Evolutionary conservation across 1,140 invertebrate genomes (phyloP), one percentile per base, ranked within the genome.

Genomic region (Pygmarrhopalites habei): DNA sequence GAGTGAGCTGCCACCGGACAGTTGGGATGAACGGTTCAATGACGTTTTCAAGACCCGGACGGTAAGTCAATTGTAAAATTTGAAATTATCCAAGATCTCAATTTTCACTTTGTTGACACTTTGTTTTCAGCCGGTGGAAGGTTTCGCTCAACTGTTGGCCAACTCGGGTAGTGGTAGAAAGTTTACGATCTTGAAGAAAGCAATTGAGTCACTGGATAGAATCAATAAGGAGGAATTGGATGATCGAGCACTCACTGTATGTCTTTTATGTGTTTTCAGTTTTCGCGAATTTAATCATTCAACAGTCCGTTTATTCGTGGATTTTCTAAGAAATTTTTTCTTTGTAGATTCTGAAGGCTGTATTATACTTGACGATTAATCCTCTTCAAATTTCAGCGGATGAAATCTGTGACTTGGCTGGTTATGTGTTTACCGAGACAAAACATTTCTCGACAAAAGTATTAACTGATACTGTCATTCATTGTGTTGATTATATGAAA

Each of bases 401-500:
- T 12, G 52, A 49, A 15, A 32, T 64, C 1, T 41, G 44, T 26
- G 66, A 68, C 23, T 17, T 68, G 15, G 23, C 61, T 2, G 57
- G 55, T 41, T 49, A 43, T 29, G 21, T 63, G 25, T 46, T 66
- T 23, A 62, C 53, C 1, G 67, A 62, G 51, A 39, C 61, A 0
- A 14, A 57, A 14, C 62, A 65, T 60, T 69, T 65, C 46, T 41
- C 60, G 3, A 69, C 59, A n/a, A 23, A 41, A 10, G 23, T 35
- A 10, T 44, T 69, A 4, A 35, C 47, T 26, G 30, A 30, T 7
- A n/a, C 53, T 10, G 30, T 62, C 0, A 30, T 28, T 1, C 44
- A 63, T 25, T 65, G 63, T 21, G n/a, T 69, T 7, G 35, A 59
- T 0, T 61, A 58, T 14, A 47, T 69, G 60, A 57, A 59, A 47